These are phyloP conservation scores for Poeciliopsis infans DNA, from an alignment of 2,797 vertebrate species.

Conservation along the genomic window DNA sequence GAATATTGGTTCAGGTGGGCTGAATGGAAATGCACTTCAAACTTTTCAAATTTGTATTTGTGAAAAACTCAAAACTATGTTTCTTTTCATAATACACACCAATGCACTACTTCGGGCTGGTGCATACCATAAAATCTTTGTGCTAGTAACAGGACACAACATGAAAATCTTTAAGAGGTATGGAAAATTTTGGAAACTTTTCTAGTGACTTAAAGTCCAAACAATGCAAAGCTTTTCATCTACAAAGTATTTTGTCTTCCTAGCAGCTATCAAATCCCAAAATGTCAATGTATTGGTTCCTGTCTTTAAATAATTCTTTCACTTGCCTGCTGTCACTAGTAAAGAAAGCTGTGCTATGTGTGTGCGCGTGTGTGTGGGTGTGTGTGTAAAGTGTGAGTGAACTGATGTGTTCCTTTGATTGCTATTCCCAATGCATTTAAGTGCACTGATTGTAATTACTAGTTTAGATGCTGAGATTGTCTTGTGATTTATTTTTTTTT, in stretches of 20 bases:
- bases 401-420: constrained; percentile 54
- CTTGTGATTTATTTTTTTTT: constrained; percentile 13
- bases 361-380: constrained; percentile 6
- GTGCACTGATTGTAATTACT: constrained; percentile 57
- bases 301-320: constrained; percentile 29
- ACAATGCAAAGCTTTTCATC: background rate
- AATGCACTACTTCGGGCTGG: background rate
- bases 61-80: background rate
- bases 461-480: constrained; percentile 29
- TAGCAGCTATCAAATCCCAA: constrained; percentile 6
- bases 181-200: background rate
- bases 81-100: background rate
- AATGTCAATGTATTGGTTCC: constrained; percentile 15
- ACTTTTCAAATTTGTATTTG: background rate
- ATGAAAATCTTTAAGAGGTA: background rate
- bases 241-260: background rate
- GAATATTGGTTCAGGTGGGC: background rate
- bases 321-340: constrained; percentile 29
- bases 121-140: background rate
- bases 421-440: constrained; percentile 35
- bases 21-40: background rate
- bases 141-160: background rate
- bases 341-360: constrained; percentile 17
- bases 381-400: constrained; percentile 10
- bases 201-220: background rate